Evolutionary conservation across 2,888 invertebrate species (phyloP), one percentile per base, ranked within the genome.

Genomic region (Ypsolopha scabrella): DNA sequence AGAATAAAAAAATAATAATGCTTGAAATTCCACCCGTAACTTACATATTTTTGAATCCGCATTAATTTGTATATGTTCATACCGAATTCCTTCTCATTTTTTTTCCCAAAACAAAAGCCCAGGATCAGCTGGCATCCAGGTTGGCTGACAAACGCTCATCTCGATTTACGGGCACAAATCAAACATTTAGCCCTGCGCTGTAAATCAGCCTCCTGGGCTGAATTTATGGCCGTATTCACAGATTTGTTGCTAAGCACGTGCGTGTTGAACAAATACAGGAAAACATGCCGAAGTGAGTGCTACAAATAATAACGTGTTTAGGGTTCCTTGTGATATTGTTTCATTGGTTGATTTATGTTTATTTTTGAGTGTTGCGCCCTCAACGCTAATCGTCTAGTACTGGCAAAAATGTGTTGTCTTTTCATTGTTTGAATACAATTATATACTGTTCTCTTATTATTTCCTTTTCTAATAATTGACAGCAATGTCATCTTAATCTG

Each of bases 121-220:
- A 61, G 68, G 66, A 67, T 69, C 75, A 77, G 69, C 74, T 77
- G 75, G 69, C 57, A 58, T 52, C 9, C 24, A 41, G 39, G 11
- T 11, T 13, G 41, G 49, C 63, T 75, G 78, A 76, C 79, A 73
- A 65, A 70, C 67, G 81, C 72, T 86, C 78, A 85, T 83, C 85
- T 81, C 81, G 79, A 86, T 86, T 82, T 82, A 82, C 76, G 80
- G 65, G 78, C 75, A 68, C 79, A 81, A 81, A 82, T 82, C 81
- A 82, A 81, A 81, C 80, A 81, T 81, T 82, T 81, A 81, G 80
- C 66, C 70, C 68, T 64, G 56, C 67, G 74, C 67, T 67, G 82
- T 85, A 86, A 86, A 86, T 85, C 85, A 83, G 82, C 67, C 74
- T 80, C 68, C 64, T 63, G 61, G 55, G 24, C 24, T 61, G 65